Evolutionary conservation across 2,888 invertebrate genomes (phyloP).

Genomic region (Alloscopus bannaensis): DNA sequence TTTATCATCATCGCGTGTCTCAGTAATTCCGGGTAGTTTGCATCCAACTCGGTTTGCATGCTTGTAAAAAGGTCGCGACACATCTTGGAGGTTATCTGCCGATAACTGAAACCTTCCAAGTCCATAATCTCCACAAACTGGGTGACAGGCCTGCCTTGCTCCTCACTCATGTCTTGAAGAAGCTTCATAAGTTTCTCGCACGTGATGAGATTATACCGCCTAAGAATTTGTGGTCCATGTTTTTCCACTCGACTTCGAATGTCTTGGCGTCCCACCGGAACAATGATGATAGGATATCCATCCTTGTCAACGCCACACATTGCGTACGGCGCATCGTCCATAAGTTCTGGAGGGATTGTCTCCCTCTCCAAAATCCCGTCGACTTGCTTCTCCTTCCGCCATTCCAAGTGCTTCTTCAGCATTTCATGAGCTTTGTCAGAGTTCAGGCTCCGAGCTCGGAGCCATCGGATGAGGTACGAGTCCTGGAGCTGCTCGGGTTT

Average conservation of each 20-base stretch:
- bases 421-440: slow-evolving; percentile 61
- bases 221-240: slow-evolving; percentile 55
- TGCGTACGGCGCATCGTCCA: slow-evolving; percentile 41
- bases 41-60: slow-evolving; percentile 53
- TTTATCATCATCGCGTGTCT: slow-evolving; percentile 59
- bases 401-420: slow-evolving; percentile 47
- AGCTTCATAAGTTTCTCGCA: slow-evolving; percentile 60
- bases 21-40: slow-evolving; percentile 61
- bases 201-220: slow-evolving; percentile 60
- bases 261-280: slow-evolving; percentile 66
- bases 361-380: slow-evolving; percentile 52
- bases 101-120: slow-evolving; percentile 62
- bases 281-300: slow-evolving; percentile 64
- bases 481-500: slow-evolving; percentile 46
- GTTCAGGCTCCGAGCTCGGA: slow-evolving; percentile 62
- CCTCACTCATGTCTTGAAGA: slow-evolving; percentile 26
- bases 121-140: slow-evolving; percentile 66
- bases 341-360: slow-evolving; percentile 44
- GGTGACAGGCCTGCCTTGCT: slow-evolving; percentile 50
- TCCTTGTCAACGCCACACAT: slow-evolving; percentile 60
- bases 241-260: slow-evolving; percentile 48
- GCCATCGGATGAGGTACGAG: slow-evolving; percentile 56
- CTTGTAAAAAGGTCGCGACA: slow-evolving; percentile 59
- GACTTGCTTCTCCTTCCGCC: slow-evolving; percentile 60
- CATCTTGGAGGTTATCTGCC: slow-evolving; percentile 64